A percentile compares a stretch with the other conserved stretches of the same genome.
Conservation (phyloP, 2,113 vertebrate species). For the Stigmatopora argus region DNA sequence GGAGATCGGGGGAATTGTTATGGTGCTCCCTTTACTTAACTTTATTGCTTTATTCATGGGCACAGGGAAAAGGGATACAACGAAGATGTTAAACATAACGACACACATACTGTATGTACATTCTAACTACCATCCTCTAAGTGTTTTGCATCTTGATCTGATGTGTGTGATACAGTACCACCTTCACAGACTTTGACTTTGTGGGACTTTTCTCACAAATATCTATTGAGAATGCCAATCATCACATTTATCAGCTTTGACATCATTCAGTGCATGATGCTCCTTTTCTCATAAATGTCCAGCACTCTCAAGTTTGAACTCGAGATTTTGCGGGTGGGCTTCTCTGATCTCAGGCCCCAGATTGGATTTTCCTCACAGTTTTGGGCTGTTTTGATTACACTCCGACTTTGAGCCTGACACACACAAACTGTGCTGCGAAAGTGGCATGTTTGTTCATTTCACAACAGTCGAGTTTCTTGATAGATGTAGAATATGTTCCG, state of each 20-base stretch:
- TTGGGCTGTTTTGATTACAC: slow-evolving; percentile 32
- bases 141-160: not conserved
- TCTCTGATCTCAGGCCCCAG: not conserved
- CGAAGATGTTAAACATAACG: slow-evolving; percentile 12
- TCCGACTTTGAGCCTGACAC: slow-evolving; percentile 6
- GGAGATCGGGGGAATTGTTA: slow-evolving; percentile 35
- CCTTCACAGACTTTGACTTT: not conserved
- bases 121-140: slow-evolving; percentile 11
- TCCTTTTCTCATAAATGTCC: too few relatives aligned
- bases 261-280: too few relatives aligned
- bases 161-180: not conserved
- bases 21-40: slow-evolving; percentile 32
- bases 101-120: not conserved
- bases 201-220: not conserved
- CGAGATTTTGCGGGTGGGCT: too few relatives aligned
- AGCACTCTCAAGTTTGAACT: not conserved
- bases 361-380: slow-evolving; percentile 10
- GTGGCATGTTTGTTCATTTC: slow-evolving; percentile 38
- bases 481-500: slow-evolving; percentile 20
- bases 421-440: slow-evolving; percentile 13
- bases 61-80: slow-evolving; percentile 5
- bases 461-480: slow-evolving; percentile 26
- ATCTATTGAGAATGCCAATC: too few relatives aligned
- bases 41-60: slow-evolving; percentile 34
- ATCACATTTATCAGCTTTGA: too few relatives aligned